Evolutionary conservation across 2,888 invertebrate genomes (phyloP), one percentile per base, ranked within the genome.

Genomic region (Tachina fera): DNA sequence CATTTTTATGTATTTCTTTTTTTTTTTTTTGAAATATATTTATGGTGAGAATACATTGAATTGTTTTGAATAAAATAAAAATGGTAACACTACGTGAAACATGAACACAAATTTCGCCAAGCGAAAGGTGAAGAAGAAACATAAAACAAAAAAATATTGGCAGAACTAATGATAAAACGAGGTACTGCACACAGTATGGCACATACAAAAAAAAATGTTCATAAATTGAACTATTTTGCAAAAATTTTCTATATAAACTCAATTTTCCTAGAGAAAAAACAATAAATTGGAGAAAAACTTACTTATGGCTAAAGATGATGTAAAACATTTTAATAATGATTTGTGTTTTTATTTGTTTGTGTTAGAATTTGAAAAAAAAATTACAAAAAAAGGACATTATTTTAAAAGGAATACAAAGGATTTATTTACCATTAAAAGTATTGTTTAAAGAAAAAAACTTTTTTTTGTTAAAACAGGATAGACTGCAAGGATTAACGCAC

Each of bases 171-270:
- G n/a, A 9, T 22, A 14, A 45, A 68, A 89, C 89, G 92, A 93
- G 93, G 93, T 93, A 93, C 93, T 93, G 93, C 93, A 93, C 92
- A 92, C 92, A 92, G 92, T 92, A 92, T 92, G 92, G 92, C 92
- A 92, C 92, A 90, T 79, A 84, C 75, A 75, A 70, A 67, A 58
- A 63, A 49, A 70, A 45, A 45, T 49, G 1, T 22, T 9, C 45
- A 6, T 41, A 56, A 45, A 47, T 51, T 61, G 4, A 22, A 43
- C 41, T 1, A n/a, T 22, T 41, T 43, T 53, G 47, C 0, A 43
- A 53, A 51, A 31, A 31, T 0, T 31, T 31, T 31, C 31, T 31
- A 31, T 41, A 68, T 70, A 82, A 82, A 82, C 83, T 77, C 77
- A 83, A 72, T 83, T 83, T 67, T 83, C 72, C 83, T 60, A 72